Base-by-base conservation (phyloP, 2,888 invertebrate genomes). In the Erebia palarica region DNA sequence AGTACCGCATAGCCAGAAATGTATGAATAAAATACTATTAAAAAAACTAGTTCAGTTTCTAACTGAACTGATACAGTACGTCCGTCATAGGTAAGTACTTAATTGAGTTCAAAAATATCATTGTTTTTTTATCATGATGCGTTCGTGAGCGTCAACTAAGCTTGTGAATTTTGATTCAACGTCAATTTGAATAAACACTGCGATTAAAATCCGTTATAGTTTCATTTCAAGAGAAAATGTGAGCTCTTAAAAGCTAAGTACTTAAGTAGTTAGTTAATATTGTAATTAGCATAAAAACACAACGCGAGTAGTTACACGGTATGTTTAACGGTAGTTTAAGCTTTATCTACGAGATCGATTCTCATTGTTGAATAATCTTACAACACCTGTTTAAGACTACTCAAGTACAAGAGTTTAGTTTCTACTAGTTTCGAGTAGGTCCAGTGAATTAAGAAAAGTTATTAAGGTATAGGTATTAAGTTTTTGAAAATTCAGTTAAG, bases 351-450 rank as follows among this genome's bases (percentile, higher is more conserved):
- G 63, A 69, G 66, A 69, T 51, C 18, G 51, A 63, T 64, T 64
- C 69, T 67, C 58, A 71, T 71, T 73, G 72, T 60, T 53, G 16
- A 67, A 69, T 73, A 64, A 67, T 59, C 68, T n/a, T 10, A 42
- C 47, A 47, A 47, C 47, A 47, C 4, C 11, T 11, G 13, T 47
- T 11, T 47, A 47, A 2, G 47, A 47, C 47, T 47, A 11, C 11
- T 3, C 13, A 44, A 11, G 44, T 11, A 47, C 47, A 13, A 13
- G 47, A 44, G 5, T 10, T 9, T 11, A 44, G 11, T 44, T 44
- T 11, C 10, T 44, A 11, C 44, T 44, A 44, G 11, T 44, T 44
- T 44, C 11, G 44, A 44, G 11, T 44, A 11, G 10, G 11, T 44
- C 3, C 44, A 1, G 44, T 11, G 44, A 13, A 11, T 47, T 47